phyloP scores from a whole-genome alignment of 92 coral and sea anemone genomes.

The Actinostola sp. region DNA sequence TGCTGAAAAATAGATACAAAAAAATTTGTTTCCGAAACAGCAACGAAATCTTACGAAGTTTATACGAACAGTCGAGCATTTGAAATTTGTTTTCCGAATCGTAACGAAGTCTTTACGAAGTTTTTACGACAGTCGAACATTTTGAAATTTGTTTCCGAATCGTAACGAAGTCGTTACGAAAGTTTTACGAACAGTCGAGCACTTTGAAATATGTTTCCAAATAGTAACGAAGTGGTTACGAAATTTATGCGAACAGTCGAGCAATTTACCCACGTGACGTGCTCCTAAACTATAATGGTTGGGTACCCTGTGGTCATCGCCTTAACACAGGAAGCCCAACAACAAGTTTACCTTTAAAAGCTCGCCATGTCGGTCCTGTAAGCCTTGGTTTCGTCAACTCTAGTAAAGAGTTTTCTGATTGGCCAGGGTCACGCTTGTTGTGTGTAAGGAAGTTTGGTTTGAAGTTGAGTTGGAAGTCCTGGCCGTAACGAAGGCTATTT shows the following conservation, averaged over 20 bases:
- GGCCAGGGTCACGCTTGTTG: slow-evolving; percentile 29
- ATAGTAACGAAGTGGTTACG: too few relatives aligned
- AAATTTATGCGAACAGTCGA: too few relatives aligned
- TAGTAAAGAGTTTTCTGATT: slow-evolving; percentile 27
- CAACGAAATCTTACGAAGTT: not conserved
- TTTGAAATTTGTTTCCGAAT: too few relatives aligned
- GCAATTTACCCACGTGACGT: not conserved
- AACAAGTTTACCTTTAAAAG: slow-evolving; percentile 43
- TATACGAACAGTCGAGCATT: not conserved
- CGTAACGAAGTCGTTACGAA: too few relatives aligned
- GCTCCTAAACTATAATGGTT: not conserved
- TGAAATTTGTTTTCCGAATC: not conserved
- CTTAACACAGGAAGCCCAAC: too few relatives aligned
- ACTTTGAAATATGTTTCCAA: too few relatives aligned
- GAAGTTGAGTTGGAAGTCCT: slow-evolving; percentile 38
- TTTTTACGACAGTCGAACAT: too few relatives aligned
- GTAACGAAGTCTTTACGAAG: too few relatives aligned
- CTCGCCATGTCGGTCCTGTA: slow-evolving; percentile 39
- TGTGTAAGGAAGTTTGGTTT: too few relatives aligned
- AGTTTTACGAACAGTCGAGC: too few relatives aligned
- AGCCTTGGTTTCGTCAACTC: slow-evolving; percentile 43
- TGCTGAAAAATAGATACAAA: slow-evolving; percentile 40
- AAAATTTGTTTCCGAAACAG: not conserved
- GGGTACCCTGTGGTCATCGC: not conserved
- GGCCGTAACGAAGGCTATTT: slow-evolving; percentile 30